Conservation (phyloP, 1,140 invertebrate genomes). For the Trichomalopsis sarcophagae region DNA sequence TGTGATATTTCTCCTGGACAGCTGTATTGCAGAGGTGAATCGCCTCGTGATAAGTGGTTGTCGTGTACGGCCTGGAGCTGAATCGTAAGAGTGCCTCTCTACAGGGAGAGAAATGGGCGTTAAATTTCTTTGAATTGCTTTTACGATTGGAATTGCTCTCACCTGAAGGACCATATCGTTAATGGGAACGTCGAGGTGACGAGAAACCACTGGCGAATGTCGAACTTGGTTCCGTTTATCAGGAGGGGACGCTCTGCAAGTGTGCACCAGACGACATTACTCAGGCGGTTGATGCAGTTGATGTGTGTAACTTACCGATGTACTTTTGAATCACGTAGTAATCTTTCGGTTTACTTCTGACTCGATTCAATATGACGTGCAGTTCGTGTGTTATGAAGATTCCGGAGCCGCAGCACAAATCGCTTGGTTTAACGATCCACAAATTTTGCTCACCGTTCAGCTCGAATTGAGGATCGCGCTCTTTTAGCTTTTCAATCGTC, state of each 20-base stretch:
- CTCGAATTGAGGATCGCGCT: constrained; percentile 79
- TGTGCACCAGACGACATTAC: background rate
- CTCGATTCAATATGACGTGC: constrained; percentile 81
- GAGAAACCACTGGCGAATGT: constrained; percentile 93
- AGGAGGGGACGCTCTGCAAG: constrained; percentile 85
- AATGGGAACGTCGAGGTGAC: constrained; percentile 88
- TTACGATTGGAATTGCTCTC: constrained; percentile 42
- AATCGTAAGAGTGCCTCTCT: constrained; percentile 91
- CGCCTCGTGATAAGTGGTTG: constrained; percentile 89
- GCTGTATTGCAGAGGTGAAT: constrained; percentile 95
- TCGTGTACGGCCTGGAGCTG: constrained; percentile 90
- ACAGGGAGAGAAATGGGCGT: constrained; percentile 20
- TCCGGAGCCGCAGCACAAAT: constrained; percentile 90
- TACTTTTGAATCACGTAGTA: constrained; percentile 95
- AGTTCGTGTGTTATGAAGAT: constrained; percentile 82
- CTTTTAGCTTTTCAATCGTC: constrained; percentile 77
- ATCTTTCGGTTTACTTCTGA: constrained; percentile 77
- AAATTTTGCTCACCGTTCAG: constrained; percentile 89
- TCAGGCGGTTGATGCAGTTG: background rate
- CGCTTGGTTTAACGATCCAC: constrained; percentile 95
- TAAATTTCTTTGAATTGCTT: no score
- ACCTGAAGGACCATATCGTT: constrained; percentile 92
- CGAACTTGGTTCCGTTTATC: constrained; percentile 93
- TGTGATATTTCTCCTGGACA: constrained; percentile 90
- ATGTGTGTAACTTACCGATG: constrained; percentile 80